These are phyloP conservation scores for Pristionchus arcanus DNA, from an alignment of 2,888 invertebrate species.

Conservation along the genomic window DNA sequence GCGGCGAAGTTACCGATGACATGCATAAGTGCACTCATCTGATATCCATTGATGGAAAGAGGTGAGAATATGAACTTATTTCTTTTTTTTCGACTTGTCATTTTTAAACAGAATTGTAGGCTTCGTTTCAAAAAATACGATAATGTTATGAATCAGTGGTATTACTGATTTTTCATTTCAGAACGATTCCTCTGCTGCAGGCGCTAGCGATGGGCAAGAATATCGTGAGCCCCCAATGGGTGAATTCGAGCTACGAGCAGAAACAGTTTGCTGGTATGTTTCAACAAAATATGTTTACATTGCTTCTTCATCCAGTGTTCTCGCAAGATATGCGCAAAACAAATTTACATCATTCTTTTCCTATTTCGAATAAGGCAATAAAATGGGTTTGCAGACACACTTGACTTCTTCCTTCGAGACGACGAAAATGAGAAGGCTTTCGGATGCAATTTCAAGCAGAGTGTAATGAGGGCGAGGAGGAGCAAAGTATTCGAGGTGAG, in stretches of 20 bases:
- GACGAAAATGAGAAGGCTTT: constrained; percentile 88
- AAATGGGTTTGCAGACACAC: constrained; percentile 84
- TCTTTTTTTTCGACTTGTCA: background rate
- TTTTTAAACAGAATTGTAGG: no score
- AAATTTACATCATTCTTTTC: background rate
- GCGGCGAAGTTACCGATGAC: constrained; percentile 88
- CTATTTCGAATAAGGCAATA: background rate
- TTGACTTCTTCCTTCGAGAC: constrained; percentile 87
- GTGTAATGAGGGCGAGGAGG: constrained; percentile 86
- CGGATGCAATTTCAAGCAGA: constrained; percentile 88
- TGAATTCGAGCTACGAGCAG: constrained; percentile 88
- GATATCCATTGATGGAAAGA: constrained; percentile 84
- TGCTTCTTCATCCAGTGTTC: no score
- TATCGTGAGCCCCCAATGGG: constrained; percentile 88
- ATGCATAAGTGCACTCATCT: constrained; percentile 91
- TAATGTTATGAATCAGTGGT: background rate
- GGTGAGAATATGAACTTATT: background rate
- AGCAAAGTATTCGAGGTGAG: constrained; percentile 86
- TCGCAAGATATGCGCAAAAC: no score
- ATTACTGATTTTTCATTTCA: constrained; percentile 67
- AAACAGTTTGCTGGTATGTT: constrained; percentile 86
- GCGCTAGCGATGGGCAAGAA: constrained; percentile 88
- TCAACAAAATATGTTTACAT: no score
- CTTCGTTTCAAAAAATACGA: background rate
- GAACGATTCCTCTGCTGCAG: constrained; percentile 91